Percentiles rank a stretch among this genome's conserved stretches.
These are phyloP conservation scores for Teleogryllus oceanicus DNA, from an alignment of 2,888 invertebrate species.

Conservation along the genomic window DNA sequence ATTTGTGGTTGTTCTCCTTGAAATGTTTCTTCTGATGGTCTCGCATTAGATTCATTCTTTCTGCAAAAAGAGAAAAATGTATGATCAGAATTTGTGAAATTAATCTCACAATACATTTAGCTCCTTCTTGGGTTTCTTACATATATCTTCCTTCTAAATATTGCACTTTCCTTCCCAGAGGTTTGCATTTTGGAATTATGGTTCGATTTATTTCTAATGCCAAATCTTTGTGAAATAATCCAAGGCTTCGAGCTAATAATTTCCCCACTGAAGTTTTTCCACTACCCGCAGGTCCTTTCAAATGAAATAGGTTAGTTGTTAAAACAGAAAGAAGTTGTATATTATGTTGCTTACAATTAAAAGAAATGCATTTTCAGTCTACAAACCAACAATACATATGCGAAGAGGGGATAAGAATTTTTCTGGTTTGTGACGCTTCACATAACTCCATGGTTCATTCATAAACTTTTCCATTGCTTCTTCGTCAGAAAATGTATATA, in stretches of 20 bases:
- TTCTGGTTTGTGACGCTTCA: neutral
- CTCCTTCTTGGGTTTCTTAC: too few species aligned
- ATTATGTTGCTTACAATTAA: too few species aligned
- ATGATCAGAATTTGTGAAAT: too few species aligned
- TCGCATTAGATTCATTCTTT: too few species aligned
- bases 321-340: too few species aligned
- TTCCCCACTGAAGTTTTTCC: neutral
- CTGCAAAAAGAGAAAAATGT: too few species aligned
- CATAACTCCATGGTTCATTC: constrained; percentile 1
- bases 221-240: neutral
- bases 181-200: neutral
- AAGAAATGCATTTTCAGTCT: neutral
- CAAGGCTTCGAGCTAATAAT: neutral
- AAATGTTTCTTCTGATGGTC: too few species aligned
- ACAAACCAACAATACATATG: constrained; percentile 12
- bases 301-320: neutral
- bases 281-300: neutral
- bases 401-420: neutral
- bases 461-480: constrained; percentile 23
- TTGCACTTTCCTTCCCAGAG: neutral
- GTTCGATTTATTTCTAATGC: neutral
- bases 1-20: too few species aligned
- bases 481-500: neutral
- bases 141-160: too few species aligned
- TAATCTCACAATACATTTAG: too few species aligned